A percentile compares a stretch with the other conserved stretches of the same genome.
Conservation (phyloP, 1,140 invertebrate species). For the Calliopsis andreniformis region DNA sequence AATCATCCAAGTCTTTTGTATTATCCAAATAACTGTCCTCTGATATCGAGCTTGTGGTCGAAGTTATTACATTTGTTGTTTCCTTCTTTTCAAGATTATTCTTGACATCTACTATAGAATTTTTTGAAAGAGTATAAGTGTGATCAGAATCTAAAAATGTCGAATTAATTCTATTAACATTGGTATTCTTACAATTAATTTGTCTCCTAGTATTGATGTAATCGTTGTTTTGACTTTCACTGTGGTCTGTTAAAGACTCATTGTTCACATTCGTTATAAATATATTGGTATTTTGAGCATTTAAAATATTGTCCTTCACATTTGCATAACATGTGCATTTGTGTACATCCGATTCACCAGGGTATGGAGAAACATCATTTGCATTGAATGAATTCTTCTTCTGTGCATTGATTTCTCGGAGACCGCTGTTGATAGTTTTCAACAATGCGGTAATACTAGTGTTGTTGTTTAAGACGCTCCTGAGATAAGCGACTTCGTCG, state of each 20-base stretch:
- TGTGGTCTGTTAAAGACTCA: background rate
- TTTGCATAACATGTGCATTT: slow-evolving; percentile 11
- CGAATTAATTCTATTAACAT: background rate
- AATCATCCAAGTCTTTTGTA: slow-evolving; percentile 46
- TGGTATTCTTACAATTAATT: slow-evolving; percentile 3
- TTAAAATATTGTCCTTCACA: slow-evolving; percentile 9
- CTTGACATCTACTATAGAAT: background rate
- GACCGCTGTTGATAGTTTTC: slow-evolving; percentile 75
- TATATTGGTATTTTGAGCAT: slow-evolving; percentile 1
- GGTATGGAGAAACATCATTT: slow-evolving; percentile 1
- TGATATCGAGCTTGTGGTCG: slow-evolving; percentile 17
- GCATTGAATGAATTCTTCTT: slow-evolving; percentile 7
- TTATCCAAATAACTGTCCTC: slow-evolving; percentile 41
- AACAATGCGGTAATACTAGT: slow-evolving; percentile 79
- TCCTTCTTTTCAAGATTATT: slow-evolving; percentile 24
- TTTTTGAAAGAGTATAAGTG: slow-evolving; percentile 49
- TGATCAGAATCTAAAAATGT: slow-evolving; percentile 46
- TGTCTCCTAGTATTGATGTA: background rate
- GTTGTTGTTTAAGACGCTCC: slow-evolving; percentile 82
- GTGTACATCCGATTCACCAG: background rate
- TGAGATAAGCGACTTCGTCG: slow-evolving; percentile 81
- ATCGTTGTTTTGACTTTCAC: background rate
- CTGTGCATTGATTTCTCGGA: slow-evolving; percentile 38
- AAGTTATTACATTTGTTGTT: slow-evolving; percentile 30
- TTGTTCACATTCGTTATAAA: slow-evolving; percentile 15